Conservation (phyloP, 2,888 invertebrate genomes). For the Limnephilus auricula region DNA sequence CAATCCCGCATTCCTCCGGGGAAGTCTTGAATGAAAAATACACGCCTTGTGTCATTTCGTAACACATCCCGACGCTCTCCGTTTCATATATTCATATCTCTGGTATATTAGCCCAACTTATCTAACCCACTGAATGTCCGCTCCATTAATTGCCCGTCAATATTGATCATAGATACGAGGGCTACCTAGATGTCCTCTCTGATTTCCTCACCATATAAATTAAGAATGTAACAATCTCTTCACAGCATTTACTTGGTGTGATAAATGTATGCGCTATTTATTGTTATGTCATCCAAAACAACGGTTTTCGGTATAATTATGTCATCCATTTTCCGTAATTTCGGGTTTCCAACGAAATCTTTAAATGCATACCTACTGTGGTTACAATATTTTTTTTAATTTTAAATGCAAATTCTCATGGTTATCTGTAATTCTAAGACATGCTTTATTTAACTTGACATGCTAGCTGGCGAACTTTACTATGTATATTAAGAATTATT, state of each 20-base stretch:
- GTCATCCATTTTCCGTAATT: neutral
- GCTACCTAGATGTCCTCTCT: no score
- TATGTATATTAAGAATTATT: no score
- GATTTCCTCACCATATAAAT: no score
- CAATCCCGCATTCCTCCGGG: slow-evolving; percentile 44
- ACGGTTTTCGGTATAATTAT: no score
- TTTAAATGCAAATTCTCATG: no score
- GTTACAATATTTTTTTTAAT: no score
- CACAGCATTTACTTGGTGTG: no score
- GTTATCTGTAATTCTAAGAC: neutral
- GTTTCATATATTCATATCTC: neutral
- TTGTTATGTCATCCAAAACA: no score
- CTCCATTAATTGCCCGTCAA: no score
- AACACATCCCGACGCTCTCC: neutral
- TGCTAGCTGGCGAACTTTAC: neutral
- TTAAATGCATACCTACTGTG: neutral
- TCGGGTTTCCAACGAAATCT: neutral
- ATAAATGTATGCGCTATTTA: neutral
- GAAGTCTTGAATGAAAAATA: slow-evolving; percentile 47
- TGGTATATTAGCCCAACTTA: neutral
- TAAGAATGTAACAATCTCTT: no score
- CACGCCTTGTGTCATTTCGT: neutral
- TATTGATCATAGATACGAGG: no score
- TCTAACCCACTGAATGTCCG: neutral
- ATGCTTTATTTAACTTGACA: neutral